Evolutionary conservation across 1,140 invertebrate species (phyloP).

Genomic region (Elysia chlorotica): DNA sequence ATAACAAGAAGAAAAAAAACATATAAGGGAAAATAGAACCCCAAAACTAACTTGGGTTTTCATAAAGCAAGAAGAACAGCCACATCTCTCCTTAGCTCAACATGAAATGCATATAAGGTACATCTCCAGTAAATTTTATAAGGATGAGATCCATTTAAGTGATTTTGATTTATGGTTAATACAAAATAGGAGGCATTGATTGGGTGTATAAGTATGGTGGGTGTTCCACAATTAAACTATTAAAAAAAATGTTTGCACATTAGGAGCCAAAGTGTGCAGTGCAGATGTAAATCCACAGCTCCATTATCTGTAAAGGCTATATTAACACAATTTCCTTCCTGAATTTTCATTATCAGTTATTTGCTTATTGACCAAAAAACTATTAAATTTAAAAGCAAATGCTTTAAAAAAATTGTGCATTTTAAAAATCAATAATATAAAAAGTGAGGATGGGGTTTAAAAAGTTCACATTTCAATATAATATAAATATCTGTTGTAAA

Average conservation of each 20-base stretch:
- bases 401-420: too few species aligned
- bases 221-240: neutral
- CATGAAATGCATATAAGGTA: too few species aligned
- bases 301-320: too few species aligned
- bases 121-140: too few species aligned
- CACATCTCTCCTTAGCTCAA: too few species aligned
- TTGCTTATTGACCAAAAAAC: too few species aligned
- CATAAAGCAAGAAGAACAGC: too few species aligned
- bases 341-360: too few species aligned
- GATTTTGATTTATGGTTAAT: conserved; percentile 9
- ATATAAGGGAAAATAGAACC: neutral
- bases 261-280: conserved; percentile 10
- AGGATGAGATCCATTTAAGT: conserved; percentile 3
- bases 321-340: too few species aligned
- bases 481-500: conserved; percentile 43
- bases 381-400: too few species aligned
- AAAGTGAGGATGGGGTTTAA: conserved; percentile 25
- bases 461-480: conserved; percentile 35
- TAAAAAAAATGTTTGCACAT: neutral
- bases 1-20: conserved; percentile 22
- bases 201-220: conserved; percentile 17
- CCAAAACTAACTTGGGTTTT: too few species aligned
- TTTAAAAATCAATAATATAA: conserved; percentile 29
- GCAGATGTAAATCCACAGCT: too few species aligned
- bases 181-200: conserved; percentile 1